These are phyloP conservation scores for Phylloscopus collybita DNA, from an alignment of 2,797 vertebrate species.

Conservation along the genomic window DNA sequence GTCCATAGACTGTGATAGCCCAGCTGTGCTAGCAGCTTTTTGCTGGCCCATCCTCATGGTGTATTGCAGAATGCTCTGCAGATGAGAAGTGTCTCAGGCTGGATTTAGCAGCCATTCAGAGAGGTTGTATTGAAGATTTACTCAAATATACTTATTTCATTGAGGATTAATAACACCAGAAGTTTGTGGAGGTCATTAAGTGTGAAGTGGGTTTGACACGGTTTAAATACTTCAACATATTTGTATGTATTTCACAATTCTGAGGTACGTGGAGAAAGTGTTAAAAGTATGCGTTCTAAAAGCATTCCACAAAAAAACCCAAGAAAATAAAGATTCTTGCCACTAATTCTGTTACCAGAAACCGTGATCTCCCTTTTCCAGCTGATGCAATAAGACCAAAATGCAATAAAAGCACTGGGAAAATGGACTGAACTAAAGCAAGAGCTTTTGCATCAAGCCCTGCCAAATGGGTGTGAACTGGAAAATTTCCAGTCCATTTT, in stretches of 20 bases:
- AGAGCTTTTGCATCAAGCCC: not conserved
- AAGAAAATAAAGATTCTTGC: slow-evolving; percentile 9
- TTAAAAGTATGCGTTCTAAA: not conserved
- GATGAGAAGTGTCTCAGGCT: not conserved
- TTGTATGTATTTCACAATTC: not conserved
- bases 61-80: not conserved
- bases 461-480: slow-evolving; percentile 44
- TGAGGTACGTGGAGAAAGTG: not conserved
- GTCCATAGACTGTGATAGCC: too few species aligned
- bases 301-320: not conserved
- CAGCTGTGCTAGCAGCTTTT: not conserved
- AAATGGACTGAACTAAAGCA: slow-evolving; percentile 13
- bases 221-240: not conserved
- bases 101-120: not conserved
- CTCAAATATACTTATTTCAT: not conserved
- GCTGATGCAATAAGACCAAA: not conserved
- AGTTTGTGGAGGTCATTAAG: not conserved
- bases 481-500: slow-evolving; percentile 28
- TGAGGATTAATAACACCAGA: not conserved
- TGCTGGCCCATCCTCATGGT: not conserved
- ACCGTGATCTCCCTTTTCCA: slow-evolving; percentile 6
- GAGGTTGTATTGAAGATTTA: not conserved
- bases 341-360: slow-evolving; percentile 45
- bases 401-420: not conserved
- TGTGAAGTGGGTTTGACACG: not conserved